These are phyloP conservation scores for Coelinius sp. DNA, from an alignment of 2,888 invertebrate species.

Conservation along the genomic window DNA sequence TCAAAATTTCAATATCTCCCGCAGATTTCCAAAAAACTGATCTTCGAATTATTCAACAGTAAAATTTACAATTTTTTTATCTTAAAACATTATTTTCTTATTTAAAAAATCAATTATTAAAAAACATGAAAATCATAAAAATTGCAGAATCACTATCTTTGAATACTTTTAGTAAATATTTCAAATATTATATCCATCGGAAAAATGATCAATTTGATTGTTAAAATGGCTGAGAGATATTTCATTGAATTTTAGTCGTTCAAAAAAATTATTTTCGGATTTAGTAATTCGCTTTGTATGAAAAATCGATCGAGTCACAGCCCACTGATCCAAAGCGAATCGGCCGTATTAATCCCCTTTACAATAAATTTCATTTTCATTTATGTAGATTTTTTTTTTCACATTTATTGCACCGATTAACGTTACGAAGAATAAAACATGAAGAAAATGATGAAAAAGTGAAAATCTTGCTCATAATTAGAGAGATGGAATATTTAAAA, in stretches of 20 bases:
- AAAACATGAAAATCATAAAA: slow-evolving; percentile 4
- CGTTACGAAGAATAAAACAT: background rate
- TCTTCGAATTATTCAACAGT: too few relatives aligned
- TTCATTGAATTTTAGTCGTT: too few relatives aligned
- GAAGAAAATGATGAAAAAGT: slow-evolving; percentile 6
- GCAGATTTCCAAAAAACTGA: too few relatives aligned
- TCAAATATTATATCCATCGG: background rate
- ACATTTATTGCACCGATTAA: slow-evolving; percentile 8
- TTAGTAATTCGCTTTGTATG: slow-evolving; percentile 34
- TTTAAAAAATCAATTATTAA: too few relatives aligned
- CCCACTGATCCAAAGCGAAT: slow-evolving; percentile 54
- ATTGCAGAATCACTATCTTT: background rate
- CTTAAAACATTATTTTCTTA: background rate
- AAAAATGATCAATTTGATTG: background rate
- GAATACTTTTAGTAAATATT: background rate
- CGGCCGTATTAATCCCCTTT: slow-evolving; percentile 40
- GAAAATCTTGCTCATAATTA: slow-evolving; percentile 3
- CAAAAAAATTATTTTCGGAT: slow-evolving; percentile 4
- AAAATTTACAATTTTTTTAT: background rate
- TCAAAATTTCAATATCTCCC: too few relatives aligned
- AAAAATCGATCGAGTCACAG: slow-evolving; percentile 54
- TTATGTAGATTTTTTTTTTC: background rate
- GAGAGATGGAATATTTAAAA: background rate
- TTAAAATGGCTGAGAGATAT: background rate
- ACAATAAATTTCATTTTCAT: slow-evolving; percentile 18